These are phyloP conservation scores for Zaprionus capensis DNA, from an alignment of 1,140 invertebrate genomes.

Conservation along the genomic window DNA sequence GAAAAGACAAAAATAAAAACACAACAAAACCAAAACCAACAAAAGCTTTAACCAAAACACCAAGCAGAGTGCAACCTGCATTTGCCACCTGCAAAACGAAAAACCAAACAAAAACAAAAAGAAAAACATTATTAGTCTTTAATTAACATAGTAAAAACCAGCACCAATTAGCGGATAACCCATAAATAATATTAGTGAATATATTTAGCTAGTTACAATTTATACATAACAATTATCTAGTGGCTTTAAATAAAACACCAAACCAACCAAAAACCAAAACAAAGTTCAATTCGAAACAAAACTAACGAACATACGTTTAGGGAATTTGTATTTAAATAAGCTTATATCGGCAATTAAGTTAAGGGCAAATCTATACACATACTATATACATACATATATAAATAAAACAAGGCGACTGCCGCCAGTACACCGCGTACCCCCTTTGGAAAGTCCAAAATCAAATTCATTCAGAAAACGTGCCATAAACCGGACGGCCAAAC, in stretches of 20 bases:
- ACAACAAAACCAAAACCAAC: conserved; percentile 27
- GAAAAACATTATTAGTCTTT: conserved; percentile 13
- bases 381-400: conserved; percentile 29
- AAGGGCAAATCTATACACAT: conserved; percentile 49
- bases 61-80: conserved; percentile 50
- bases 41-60: conserved; percentile 63
- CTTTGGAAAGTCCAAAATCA: conserved; percentile 48
- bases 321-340: conserved; percentile 64
- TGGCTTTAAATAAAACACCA: conserved; percentile 80
- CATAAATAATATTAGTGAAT: conserved; percentile 64
- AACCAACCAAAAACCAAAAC: conserved; percentile 64
- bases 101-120: conserved; percentile 19
- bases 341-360: conserved; percentile 54
- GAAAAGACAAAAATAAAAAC: conserved; percentile 37
- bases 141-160: conserved; percentile 62
- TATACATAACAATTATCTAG: conserved; percentile 63
- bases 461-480: conserved; percentile 81
- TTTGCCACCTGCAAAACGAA: conserved; percentile 24
- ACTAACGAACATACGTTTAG: conserved; percentile 79
- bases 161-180: conserved; percentile 76
- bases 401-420: conserved; percentile 56
- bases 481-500: conserved; percentile 65
- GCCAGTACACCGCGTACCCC: conserved; percentile 25
- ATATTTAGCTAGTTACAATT: conserved; percentile 79
- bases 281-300: conserved; percentile 65